phyloP scores from a whole-genome alignment of 2,113 vertebrate species.

The Pelodiscus sinensis region DNA sequence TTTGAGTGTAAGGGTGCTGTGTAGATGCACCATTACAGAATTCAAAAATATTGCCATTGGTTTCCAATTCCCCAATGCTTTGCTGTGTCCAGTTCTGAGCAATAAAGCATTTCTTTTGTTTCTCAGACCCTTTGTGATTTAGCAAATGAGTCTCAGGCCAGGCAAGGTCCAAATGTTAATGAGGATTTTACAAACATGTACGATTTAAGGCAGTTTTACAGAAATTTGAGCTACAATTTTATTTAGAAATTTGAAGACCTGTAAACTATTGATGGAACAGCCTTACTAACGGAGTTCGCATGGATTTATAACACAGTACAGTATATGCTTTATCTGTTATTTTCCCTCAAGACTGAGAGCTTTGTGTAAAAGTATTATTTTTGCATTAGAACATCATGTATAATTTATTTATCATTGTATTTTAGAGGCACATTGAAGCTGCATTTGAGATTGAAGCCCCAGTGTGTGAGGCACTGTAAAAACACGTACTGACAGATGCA shows the following conservation, averaged over 20 bases:
- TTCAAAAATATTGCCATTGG: background rate
- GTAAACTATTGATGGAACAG: background rate
- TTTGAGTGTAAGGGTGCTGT: no score
- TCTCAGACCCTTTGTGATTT: background rate
- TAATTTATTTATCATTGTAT: background rate
- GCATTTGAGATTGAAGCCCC: background rate
- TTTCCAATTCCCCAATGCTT: background rate
- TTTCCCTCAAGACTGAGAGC: background rate
- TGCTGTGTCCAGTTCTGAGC: rapidly evolving
- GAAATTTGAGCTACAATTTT: background rate
- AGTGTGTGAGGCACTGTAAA: background rate
- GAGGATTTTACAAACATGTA: background rate
- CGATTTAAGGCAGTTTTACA: background rate
- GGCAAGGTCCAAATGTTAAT: background rate
- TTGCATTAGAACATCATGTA: background rate
- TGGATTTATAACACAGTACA: no score
- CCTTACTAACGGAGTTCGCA: background rate
- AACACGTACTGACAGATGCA: background rate
- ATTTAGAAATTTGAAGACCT: slow-evolving; percentile 7
- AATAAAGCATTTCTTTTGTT: background rate
- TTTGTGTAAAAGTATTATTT: background rate
- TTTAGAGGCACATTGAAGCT: background rate
- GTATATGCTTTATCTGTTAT: background rate
- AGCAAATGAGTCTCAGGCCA: background rate
- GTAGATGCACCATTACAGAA: no score